A percentile compares a stretch with the other conserved stretches of the same genome.
Evolutionary conservation across 2,797 vertebrate species (phyloP).

Genomic region (Aphelocoma californica): DNA sequence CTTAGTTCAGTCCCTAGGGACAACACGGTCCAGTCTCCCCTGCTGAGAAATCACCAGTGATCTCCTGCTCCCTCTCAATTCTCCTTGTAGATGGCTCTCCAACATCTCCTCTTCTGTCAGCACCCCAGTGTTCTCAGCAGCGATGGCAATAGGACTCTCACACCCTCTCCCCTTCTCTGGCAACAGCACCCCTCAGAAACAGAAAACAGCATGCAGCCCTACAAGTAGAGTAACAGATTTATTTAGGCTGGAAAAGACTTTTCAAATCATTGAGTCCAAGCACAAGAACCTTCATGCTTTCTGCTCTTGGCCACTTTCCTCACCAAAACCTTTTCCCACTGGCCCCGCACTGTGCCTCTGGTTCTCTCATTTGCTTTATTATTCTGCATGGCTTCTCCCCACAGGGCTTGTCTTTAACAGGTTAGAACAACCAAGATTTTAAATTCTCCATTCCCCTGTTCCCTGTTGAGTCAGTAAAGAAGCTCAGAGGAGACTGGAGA

Average conservation of each 20-base stretch:
- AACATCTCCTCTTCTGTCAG: neutral
- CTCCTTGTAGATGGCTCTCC: neutral
- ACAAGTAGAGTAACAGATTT: neutral
- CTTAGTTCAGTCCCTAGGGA: neutral
- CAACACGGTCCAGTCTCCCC: neutral
- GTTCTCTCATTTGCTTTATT: neutral
- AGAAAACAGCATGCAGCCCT: neutral
- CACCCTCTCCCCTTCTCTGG: neutral
- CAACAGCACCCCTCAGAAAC: neutral
- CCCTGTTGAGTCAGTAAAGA: neutral
- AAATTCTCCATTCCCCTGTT: neutral
- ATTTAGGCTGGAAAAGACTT: neutral
- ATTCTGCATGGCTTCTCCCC: neutral
- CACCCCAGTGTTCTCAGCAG: neutral
- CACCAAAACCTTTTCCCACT: neutral
- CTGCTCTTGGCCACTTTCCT: neutral
- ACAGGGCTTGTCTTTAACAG: neutral
- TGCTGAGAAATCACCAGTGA: neutral
- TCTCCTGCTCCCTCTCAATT: neutral
- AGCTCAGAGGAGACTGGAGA: neutral
- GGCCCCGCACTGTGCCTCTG: neutral
- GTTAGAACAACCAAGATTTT: neutral
- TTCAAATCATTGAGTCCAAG: neutral
- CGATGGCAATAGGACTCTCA: neutral
- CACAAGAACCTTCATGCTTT: neutral